These are phyloP conservation scores for Mantis religiosa DNA, from an alignment of 2,888 invertebrate genomes.

Conservation along the genomic window DNA sequence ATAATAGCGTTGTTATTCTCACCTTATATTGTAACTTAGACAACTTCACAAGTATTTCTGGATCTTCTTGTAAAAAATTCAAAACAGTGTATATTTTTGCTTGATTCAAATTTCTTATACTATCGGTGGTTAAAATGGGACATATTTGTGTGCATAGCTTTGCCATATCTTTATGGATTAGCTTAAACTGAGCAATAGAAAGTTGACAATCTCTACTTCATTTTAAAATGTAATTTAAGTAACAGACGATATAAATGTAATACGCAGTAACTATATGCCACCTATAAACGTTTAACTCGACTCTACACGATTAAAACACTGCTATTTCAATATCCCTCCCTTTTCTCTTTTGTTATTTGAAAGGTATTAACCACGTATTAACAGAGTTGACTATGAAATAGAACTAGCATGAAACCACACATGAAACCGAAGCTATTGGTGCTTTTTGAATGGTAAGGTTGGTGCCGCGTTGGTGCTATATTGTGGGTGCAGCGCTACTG, in stretches of 20 bases:
- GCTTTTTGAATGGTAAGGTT: not conserved
- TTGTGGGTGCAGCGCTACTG: not conserved
- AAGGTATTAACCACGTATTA: no score
- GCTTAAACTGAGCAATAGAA: no score
- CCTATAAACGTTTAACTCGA: no score
- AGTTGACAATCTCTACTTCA: no score
- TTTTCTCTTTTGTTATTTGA: not conserved
- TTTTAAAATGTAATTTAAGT: no score
- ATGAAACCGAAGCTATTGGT: not conserved
- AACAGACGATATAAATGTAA: no score
- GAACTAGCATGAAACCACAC: not conserved
- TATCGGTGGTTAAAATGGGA: constrained; percentile 44
- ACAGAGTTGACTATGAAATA: not conserved
- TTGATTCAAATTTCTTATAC: constrained; percentile 47
- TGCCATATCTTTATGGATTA: constrained; percentile 10
- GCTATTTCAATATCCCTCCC: not conserved
- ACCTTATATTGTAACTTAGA: constrained; percentile 52
- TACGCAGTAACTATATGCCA: no score
- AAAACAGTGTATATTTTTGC: constrained; percentile 53
- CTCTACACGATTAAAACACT: no score
- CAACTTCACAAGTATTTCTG: constrained; percentile 49
- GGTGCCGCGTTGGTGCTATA: not conserved
- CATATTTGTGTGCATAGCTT: constrained; percentile 22
- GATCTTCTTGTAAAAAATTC: constrained; percentile 56
- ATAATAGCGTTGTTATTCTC: not conserved